phyloP scores from a whole-genome alignment of 2,888 invertebrate genomes.

The Fabriciana adippe region DNA sequence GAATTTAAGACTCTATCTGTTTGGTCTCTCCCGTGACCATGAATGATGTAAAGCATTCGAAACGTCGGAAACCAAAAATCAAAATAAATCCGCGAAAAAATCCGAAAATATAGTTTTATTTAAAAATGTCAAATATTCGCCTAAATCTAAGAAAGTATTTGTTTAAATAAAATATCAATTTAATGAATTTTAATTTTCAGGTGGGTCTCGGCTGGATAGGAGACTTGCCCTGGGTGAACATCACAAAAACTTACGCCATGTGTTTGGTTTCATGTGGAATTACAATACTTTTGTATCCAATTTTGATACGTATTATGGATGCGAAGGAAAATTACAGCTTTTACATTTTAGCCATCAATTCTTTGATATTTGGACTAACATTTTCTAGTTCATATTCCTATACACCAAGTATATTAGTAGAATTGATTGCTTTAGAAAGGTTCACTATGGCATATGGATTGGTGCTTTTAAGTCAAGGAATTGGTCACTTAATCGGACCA shows the following conservation, averaged over 20 bases:
- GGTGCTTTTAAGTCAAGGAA: constrained; percentile 93
- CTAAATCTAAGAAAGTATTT: background rate
- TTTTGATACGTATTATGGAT: constrained; percentile 69
- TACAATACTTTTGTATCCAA: constrained; percentile 83
- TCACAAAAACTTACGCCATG: constrained; percentile 90
- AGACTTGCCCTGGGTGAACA: constrained; percentile 92
- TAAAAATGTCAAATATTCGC: background rate
- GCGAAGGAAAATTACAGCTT: constrained; percentile 69
- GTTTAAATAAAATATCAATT: background rate
- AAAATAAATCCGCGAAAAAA: too few relatives aligned
- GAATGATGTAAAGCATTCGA: too few relatives aligned
- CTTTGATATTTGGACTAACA: constrained; percentile 91
- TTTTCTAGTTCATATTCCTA: constrained; percentile 96
- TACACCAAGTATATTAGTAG: constrained; percentile 94
- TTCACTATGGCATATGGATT: constrained; percentile 97
- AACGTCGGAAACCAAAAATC: too few relatives aligned
- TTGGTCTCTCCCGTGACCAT: too few relatives aligned
- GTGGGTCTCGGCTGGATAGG: constrained; percentile 94
- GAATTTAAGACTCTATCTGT: too few relatives aligned
- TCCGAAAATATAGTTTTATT: background rate
- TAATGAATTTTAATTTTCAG: constrained; percentile 64
- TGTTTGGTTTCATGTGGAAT: constrained; percentile 87
- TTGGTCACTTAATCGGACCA: constrained; percentile 95
- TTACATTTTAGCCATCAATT: constrained; percentile 75
- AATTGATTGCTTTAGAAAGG: constrained; percentile 93